Evolutionary conservation across 2,797 vertebrate species (phyloP).

Genomic region (Tragelaphus oryx): DNA sequence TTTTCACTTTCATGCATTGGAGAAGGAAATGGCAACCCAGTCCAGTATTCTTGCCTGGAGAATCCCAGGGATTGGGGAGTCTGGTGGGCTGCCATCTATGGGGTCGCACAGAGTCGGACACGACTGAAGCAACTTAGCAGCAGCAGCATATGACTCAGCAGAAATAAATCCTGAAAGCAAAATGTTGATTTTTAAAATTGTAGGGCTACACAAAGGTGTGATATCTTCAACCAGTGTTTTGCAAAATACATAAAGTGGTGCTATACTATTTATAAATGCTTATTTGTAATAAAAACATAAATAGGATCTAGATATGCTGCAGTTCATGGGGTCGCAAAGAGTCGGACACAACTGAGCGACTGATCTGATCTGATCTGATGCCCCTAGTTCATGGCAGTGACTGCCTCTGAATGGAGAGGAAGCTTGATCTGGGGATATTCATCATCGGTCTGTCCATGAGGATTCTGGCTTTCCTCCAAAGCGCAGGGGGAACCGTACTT

Average conservation of each 20-base stretch:
- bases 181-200: neutral
- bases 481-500: neutral
- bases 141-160: neutral
- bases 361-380: too few species aligned
- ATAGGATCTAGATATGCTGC: neutral
- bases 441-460: neutral
- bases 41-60: too few species aligned
- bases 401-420: neutral
- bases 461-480: neutral
- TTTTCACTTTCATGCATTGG: too few species aligned
- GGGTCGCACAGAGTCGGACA: too few species aligned
- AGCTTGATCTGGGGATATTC: neutral
- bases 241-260: neutral
- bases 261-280: neutral
- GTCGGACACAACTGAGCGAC: too few species aligned
- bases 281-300: neutral
- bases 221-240: neutral
- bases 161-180: neutral
- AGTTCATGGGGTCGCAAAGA: too few species aligned
- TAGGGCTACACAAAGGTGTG: neutral
- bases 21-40: too few species aligned
- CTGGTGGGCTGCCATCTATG: too few species aligned
- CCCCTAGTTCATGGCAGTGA: neutral
- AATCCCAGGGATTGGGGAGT: too few species aligned
- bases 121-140: too few species aligned